These are phyloP conservation scores for Diplodus sargus DNA, from an alignment of 2,797 vertebrate genomes.

Conservation along the genomic window DNA sequence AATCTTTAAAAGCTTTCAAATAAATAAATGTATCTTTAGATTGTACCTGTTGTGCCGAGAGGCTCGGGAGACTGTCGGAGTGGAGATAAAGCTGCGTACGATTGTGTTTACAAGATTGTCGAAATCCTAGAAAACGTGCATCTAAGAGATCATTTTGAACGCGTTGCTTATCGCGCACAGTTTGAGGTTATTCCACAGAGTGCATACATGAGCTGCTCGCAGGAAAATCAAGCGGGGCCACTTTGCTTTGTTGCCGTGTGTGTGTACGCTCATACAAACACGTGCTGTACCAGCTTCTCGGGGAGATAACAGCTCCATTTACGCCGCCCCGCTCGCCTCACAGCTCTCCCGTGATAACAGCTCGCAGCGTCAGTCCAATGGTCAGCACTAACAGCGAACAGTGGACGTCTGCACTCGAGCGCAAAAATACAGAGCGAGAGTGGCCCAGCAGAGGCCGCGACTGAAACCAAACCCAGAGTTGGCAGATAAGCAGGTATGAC, in stretches of 20 bases:
- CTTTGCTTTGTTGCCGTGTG: constrained; percentile 19
- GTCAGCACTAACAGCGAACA: constrained; percentile 29
- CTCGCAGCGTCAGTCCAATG: constrained; percentile 35
- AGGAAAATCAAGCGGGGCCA: constrained; percentile 29
- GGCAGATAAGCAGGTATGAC: constrained; percentile 19
- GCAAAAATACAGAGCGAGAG: constrained; percentile 22
- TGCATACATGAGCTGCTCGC: neutral
- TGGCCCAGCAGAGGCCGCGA: neutral
- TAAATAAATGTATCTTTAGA: constrained; percentile 3
- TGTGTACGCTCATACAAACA: constrained; percentile 20
- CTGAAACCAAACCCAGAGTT: constrained; percentile 8
- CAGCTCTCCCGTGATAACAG: constrained; percentile 58
- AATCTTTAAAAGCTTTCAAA: constrained; percentile 21
- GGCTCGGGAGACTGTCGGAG: neutral
- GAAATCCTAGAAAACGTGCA: constrained; percentile 2
- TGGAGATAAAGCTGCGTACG: constrained; percentile 4
- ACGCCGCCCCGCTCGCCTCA: constrained; percentile 36
- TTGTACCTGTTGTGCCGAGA: constrained; percentile 9
- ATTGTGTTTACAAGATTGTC: constrained; percentile 3
- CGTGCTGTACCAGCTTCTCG: constrained; percentile 36
- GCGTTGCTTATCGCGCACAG: neutral
- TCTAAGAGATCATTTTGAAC: neutral
- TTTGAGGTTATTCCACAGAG: neutral
- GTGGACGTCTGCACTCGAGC: constrained; percentile 41
- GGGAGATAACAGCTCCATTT: constrained; percentile 74